These are phyloP conservation scores for Drosophila neotestacea DNA, from an alignment of 2,888 invertebrate genomes.

Conservation along the genomic window DNA sequence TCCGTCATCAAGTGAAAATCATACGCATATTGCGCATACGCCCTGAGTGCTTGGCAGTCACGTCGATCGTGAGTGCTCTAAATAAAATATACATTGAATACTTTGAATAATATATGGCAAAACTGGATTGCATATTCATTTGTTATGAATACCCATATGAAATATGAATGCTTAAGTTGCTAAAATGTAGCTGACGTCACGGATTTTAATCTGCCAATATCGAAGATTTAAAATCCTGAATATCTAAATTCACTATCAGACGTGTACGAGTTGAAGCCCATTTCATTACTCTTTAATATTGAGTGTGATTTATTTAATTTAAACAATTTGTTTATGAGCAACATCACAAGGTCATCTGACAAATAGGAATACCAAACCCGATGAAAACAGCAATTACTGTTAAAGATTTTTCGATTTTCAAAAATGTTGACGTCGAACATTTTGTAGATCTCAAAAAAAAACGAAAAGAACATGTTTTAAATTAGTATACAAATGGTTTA, in stretches of 20 bases:
- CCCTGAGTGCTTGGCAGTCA: conserved; percentile 34
- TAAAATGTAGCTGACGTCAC: conserved; percentile 45
- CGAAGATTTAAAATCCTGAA: conserved; percentile 23
- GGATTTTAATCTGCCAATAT: conserved; percentile 1
- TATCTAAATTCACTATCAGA: conserved; percentile 12
- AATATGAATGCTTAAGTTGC: conserved; percentile 22
- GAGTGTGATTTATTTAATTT: conserved; percentile 44
- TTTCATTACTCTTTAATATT: conserved; percentile 16
- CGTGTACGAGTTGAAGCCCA: conserved; percentile 1
- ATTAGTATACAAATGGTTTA: conserved; percentile 21
- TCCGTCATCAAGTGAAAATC: conserved; percentile 64
- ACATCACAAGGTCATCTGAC: conserved; percentile 13
- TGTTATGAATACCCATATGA: conserved; percentile 29
- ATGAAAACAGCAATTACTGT: conserved; percentile 18
- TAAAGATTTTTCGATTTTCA: conserved; percentile 11
- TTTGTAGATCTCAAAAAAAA: neutral
- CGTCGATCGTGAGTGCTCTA: conserved; percentile 45
- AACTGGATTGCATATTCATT: conserved; percentile 36
- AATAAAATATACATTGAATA: conserved; percentile 29
- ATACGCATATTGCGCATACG: conserved; percentile 47
- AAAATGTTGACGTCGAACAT: conserved; percentile 10
- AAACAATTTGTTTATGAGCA: conserved; percentile 24
- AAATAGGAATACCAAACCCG: conserved; percentile 18
- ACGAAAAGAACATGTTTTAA: conserved; percentile 14
- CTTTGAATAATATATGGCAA: conserved; percentile 34